Evolutionary conservation across 1,140 invertebrate species (phyloP).

Genomic region (Riptortus pedestris): DNA sequence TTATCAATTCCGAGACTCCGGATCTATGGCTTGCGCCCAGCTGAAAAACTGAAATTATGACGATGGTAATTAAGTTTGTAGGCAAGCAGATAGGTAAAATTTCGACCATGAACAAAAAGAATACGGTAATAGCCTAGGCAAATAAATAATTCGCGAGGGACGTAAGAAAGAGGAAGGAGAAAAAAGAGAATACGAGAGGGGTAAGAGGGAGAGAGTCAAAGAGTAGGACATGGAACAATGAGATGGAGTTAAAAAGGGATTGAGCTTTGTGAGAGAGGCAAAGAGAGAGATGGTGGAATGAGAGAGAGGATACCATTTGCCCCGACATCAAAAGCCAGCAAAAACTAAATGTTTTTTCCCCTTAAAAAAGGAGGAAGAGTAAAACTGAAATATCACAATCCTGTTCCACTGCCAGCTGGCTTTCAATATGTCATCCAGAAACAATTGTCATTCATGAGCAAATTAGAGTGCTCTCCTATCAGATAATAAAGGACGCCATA

Average conservation of each 20-base stretch:
- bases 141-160: background rate
- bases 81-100: too few relatives aligned
- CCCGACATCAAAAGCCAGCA: too few relatives aligned
- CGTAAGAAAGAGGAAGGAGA: background rate
- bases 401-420: background rate
- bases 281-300: background rate
- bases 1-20: too few relatives aligned
- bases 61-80: too few relatives aligned
- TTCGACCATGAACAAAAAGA: too few relatives aligned
- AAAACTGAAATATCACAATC: background rate
- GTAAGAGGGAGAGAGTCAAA: background rate
- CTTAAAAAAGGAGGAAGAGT: background rate
- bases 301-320: background rate
- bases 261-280: background rate
- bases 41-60: too few relatives aligned
- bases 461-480: too few relatives aligned
- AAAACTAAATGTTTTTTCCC: background rate
- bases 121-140: too few relatives aligned
- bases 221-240: too few relatives aligned
- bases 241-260: background rate
- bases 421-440: background rate
- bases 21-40: too few relatives aligned
- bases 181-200: background rate
- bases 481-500: too few relatives aligned
- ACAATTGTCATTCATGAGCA: background rate